Evolutionary conservation across 2,113 vertebrate genomes (phyloP), one percentile per base, ranked within the genome.

Genomic region (Rousettus leschenaultii): DNA sequence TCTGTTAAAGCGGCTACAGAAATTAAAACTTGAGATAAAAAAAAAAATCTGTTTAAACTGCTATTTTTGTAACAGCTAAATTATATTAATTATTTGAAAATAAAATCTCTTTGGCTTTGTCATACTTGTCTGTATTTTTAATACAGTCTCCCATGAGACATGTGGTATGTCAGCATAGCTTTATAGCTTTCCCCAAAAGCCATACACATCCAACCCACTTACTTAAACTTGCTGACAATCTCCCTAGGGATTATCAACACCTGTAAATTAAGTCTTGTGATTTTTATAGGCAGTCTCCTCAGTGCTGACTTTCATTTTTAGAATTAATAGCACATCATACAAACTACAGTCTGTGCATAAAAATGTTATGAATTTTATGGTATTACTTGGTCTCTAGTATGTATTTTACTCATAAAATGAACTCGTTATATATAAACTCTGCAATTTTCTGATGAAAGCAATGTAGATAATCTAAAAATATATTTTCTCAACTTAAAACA

Each of bases 81-180:
- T 93, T 53, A 86, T 63, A 87, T 94, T 91, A 88, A 83, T 89
- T 89, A 86, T 77, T 97, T 74, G 30, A 80, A 96, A 43, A 86
- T 65, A 48, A 85, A 73, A 66, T 92, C n/a, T 78, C 53, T 22
- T 86, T 68, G 57, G 40, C 48, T 94, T 88, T 83, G 68, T 89
- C 43, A 40, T 24, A 48, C 51, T 59, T 89, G 10, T 65, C 84
- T 74, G 7, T 65, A 68, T 74, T 74, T 88, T 91, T 95, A 75
- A 95, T 53, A 51, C 16, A 65, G 6, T 89, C 43, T 91, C 38
- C 93, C 80, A 19, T 51, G 40, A 95, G 87, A 87, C 9, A 19
- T 28, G 1, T 85, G n/a, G 71, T 53, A 16, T 48, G 7, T 21
- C 48, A 68, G 10, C 40, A 16, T 22, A 51, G 19, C 28, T 80